These are phyloP conservation scores for Porites divaricata DNA, from an alignment of 92 coral and sea anemone species.

Conservation along the genomic window DNA sequence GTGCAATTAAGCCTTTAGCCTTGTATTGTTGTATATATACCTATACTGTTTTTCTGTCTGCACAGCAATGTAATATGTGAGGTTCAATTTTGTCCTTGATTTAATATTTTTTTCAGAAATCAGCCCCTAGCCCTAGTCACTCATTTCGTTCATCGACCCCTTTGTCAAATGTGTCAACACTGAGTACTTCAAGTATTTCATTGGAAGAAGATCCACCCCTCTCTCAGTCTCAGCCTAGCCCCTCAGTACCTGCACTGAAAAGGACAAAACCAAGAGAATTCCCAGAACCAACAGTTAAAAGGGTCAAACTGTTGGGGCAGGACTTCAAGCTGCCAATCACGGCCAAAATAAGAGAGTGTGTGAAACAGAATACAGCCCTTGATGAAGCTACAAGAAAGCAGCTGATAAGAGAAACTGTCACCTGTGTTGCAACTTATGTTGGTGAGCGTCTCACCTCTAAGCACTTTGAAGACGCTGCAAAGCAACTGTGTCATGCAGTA, in stretches of 20 bases:
- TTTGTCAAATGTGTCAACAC: not conserved
- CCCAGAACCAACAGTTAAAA: not conserved
- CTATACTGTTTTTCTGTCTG: not conserved
- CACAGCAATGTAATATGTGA: not conserved
- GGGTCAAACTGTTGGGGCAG: conserved; percentile 14
- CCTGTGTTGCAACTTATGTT: conserved; percentile 26
- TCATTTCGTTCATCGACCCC: not conserved
- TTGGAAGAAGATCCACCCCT: conserved; percentile 2
- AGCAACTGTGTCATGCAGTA: conserved; percentile 3
- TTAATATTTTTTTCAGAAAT: no score
- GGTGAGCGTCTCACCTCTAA: conserved; percentile 6
- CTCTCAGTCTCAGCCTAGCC: not conserved
- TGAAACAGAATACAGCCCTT: conserved; percentile 14
- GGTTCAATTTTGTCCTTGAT: not conserved
- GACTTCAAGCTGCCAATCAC: conserved; percentile 26
- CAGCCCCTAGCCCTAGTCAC: not conserved
- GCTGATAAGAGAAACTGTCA: conserved; percentile 35
- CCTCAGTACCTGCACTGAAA: conserved; percentile 17
- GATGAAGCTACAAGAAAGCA: conserved; percentile 20
- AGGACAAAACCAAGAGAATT: conserved; percentile 8
- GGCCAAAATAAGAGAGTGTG: conserved; percentile 22
- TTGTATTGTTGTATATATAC: no score
- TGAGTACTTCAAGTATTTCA: conserved; percentile 1
- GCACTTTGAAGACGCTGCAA: conserved; percentile 6
- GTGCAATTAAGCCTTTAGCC: no score